Percentiles rank a stretch among this genome's conserved stretches.
These are phyloP conservation scores for Chrysotoxum bicinctum DNA, from an alignment of 2,888 invertebrate genomes.

Conservation along the genomic window DNA sequence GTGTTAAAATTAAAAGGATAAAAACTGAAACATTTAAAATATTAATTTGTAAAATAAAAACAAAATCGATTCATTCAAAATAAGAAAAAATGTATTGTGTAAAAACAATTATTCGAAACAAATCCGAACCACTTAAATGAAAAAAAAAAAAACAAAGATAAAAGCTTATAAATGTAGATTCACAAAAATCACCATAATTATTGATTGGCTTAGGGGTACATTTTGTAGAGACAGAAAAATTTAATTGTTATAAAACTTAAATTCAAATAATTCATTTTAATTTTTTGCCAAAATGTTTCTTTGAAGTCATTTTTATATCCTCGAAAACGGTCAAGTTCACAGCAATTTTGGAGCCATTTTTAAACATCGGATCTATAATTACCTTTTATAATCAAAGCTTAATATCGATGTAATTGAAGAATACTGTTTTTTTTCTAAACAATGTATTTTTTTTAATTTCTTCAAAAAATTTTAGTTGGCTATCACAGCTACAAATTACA, in stretches of 20 bases:
- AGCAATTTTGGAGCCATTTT: not conserved
- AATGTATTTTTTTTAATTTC: too few species aligned
- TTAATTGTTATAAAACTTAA: not conserved
- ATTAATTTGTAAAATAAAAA: conserved; percentile 22
- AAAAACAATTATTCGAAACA: conserved; percentile 69
- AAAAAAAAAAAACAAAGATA: conserved; percentile 21
- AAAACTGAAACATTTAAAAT: conserved; percentile 34
- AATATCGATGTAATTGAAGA: too few species aligned
- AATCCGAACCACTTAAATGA: conserved; percentile 67
- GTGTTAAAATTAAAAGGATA: conserved; percentile 21
- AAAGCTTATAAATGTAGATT: conserved; percentile 53
- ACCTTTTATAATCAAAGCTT: too few species aligned
- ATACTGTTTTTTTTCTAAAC: too few species aligned
- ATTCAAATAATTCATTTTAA: not conserved
- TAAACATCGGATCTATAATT: not conserved
- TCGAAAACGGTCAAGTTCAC: not conserved
- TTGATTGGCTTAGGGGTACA: not conserved
- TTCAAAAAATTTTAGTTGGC: too few species aligned
- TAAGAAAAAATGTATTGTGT: not conserved
- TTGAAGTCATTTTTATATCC: not conserved
- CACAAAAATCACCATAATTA: conserved; percentile 4
- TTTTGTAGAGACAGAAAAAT: not conserved
- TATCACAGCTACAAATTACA: too few species aligned
- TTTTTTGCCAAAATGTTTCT: not conserved
- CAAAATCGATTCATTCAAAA: conserved; percentile 10